Base-by-base conservation (phyloP, 2,113 vertebrate genomes). In the Rhinoptilus africanus region DNA sequence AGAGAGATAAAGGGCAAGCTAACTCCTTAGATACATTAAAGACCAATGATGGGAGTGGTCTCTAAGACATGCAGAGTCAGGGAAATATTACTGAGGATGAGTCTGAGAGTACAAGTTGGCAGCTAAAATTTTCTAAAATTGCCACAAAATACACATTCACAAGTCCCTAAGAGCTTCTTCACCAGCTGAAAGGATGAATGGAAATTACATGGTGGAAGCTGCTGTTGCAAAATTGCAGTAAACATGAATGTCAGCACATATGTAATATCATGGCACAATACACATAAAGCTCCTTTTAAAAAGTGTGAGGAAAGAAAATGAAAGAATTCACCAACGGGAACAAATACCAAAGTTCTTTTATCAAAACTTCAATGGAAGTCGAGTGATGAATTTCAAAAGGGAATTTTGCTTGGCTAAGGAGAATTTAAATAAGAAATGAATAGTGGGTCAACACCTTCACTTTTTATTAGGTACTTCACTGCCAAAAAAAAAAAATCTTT, bases 371-470 rank as follows among this genome's bases (percentile, higher is more conserved):
- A 91, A 10, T 57, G 45, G 48, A 92, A 89, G 23, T 50, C 53
- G 72, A 88, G 45, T 30, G 45, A 85, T 75, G 66, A 93, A 91
- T 84, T 95, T 96, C 85, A 93, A 89, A 96, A 57, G 16, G 28
- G 6, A 85, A 69, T 85, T 96, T 85, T 92, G 45, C 85, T 92
- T 85, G 13, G 19, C 51, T 92, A 93, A 91, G 72, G 75, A 67
- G 48, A 93, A 95, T 69, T 93, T 64, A 89, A 97, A 69, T 91
- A 87, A 87, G 84, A 87, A 89, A 68, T 73, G 34, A 94, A 76
- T 37, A 72, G 39, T 57, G 37, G 67, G 66, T 96, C 84, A 95
- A 91, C 84, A 91, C 45, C 30, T 93, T 93, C 50, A 68, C 35
- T 84, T 93, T 54, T 89, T 79, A 56, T 85, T 91, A 76, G 35